Base-by-base conservation (phyloP, 2,113 vertebrate genomes). In the Maccullochella peelii region DNA sequence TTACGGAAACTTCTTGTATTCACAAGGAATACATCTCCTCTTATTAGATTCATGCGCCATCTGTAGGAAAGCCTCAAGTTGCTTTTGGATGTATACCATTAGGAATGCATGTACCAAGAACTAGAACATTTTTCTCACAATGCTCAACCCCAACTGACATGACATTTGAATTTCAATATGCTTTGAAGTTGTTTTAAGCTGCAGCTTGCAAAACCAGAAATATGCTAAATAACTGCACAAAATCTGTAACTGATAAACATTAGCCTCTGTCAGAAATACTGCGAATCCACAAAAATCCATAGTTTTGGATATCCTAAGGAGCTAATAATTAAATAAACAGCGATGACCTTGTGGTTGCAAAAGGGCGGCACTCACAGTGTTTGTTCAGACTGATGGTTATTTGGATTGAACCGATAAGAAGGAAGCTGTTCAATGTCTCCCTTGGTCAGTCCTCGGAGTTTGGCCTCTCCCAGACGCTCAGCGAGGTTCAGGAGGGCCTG, bases 381-480 rank as follows among this genome's bases (percentile, higher is more conserved):
- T 95, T 99, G 98, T 84, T 99, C 98, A 88, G 98, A 99, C 87
- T 99, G 98, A 94, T 98, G 98, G 95, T 98, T 99, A 92, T 98
- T 99, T 88, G 98, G 97, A 90, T 99, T 99, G 93, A 99, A 99
- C 80, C 98, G 95, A 62, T 99, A 99, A 61, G 98, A 99, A 83
- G 98, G 98, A 95, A 99, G 98, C 83, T 99, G 98, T 92, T 99
- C 98, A 21, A 99, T 99, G 87, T 99, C 98, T 10, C 96, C 97
- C 94, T 99, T 99, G 74, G 97, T 98, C 88, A 99, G 88, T 77
- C 98, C 98, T 83, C 98, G 92, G 81, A 98, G 98, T 93, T 99
- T 99, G 65, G 98, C 98, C 89, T 99, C 98, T 89, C 98, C 98
- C 16, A 99, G 94, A 76, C 98, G 96, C 93, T 99, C 98, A 38